A percentile compares a stretch with the other conserved stretches of the same genome.
These are phyloP conservation scores for Limanda limanda DNA, from an alignment of 2,113 vertebrate species.

Conservation along the genomic window DNA sequence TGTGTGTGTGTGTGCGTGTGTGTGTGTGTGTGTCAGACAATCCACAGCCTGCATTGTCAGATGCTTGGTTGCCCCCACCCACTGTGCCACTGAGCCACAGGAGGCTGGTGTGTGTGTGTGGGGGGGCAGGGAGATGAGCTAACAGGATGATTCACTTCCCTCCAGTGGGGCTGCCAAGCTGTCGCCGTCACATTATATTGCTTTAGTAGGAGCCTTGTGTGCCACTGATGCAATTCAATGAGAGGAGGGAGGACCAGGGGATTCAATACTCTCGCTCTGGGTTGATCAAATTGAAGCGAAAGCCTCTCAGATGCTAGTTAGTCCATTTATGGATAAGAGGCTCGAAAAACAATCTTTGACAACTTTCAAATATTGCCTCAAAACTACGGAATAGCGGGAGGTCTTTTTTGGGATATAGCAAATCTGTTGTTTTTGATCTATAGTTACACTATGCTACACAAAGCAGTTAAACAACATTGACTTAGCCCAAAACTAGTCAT, in stretches of 20 bases:
- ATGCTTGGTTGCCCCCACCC: constrained; percentile 55
- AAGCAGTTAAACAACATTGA: too few relatives aligned
- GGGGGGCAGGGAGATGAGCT: constrained; percentile 40
- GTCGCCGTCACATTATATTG: constrained; percentile 61
- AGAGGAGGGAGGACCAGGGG: constrained; percentile 1
- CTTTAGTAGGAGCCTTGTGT: constrained; percentile 28
- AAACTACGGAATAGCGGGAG: neutral
- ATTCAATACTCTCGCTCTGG: neutral
- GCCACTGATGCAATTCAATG: constrained; percentile 22
- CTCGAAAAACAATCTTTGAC: neutral
- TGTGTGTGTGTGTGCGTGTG: neutral
- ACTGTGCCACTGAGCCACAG: constrained; percentile 39
- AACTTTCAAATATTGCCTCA: neutral
- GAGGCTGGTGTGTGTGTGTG: constrained; percentile 6
- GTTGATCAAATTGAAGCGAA: neutral
- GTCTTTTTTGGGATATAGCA: too few relatives aligned
- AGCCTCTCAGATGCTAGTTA: neutral
- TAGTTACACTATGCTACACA: too few relatives aligned
- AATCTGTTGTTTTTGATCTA: too few relatives aligned
- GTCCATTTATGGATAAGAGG: neutral
- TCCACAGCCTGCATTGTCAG: constrained; percentile 57
- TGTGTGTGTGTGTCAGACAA: neutral
- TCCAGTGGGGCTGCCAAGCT: constrained; percentile 62
- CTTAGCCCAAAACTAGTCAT: too few relatives aligned
- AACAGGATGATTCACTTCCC: constrained; percentile 72